phyloP scores from a whole-genome alignment of 2,797 vertebrate genomes.

The Coilia nasus region DNA sequence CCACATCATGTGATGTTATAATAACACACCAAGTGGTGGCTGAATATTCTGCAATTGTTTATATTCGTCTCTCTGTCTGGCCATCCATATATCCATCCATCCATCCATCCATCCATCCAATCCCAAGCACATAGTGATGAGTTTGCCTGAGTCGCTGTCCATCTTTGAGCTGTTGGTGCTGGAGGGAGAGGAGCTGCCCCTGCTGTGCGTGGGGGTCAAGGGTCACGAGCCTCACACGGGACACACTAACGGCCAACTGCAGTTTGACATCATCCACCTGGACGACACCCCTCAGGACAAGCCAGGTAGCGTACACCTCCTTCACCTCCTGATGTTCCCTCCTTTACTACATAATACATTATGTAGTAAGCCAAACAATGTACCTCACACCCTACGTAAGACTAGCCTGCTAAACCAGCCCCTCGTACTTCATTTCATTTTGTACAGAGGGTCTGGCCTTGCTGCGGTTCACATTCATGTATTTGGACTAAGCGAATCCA shows the following conservation, averaged over 20 bases:
- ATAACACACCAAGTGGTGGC: not conserved
- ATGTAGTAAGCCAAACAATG: too few species aligned
- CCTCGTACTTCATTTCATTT: too few species aligned
- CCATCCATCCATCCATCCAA: not conserved
- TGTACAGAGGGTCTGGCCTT: too few species aligned
- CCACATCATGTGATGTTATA: too few species aligned
- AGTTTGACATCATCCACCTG: slow-evolving; percentile 71
- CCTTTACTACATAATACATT: too few species aligned
- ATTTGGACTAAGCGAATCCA: too few species aligned
- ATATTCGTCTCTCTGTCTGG: not conserved
- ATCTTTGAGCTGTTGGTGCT: slow-evolving; percentile 76
- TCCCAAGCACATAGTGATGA: slow-evolving; percentile 67
- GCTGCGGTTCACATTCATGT: too few species aligned
- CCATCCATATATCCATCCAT: not conserved
- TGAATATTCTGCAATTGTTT: not conserved
- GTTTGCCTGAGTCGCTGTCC: slow-evolving; percentile 68
- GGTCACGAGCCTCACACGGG: slow-evolving; percentile 38
- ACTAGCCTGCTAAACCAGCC: too few species aligned
- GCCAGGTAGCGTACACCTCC: slow-evolving; percentile 41
- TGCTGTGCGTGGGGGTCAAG: slow-evolving; percentile 72
- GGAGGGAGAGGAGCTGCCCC: slow-evolving; percentile 72
- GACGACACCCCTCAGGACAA: slow-evolving; percentile 55
- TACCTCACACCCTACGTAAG: too few species aligned
- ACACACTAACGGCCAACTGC: slow-evolving; percentile 57
- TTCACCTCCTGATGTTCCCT: too few species aligned